A percentile compares a stretch with the other conserved stretches of the same genome.
Evolutionary conservation across 2,888 invertebrate genomes (phyloP).

Genomic region (Coleophora flavipennella): DNA sequence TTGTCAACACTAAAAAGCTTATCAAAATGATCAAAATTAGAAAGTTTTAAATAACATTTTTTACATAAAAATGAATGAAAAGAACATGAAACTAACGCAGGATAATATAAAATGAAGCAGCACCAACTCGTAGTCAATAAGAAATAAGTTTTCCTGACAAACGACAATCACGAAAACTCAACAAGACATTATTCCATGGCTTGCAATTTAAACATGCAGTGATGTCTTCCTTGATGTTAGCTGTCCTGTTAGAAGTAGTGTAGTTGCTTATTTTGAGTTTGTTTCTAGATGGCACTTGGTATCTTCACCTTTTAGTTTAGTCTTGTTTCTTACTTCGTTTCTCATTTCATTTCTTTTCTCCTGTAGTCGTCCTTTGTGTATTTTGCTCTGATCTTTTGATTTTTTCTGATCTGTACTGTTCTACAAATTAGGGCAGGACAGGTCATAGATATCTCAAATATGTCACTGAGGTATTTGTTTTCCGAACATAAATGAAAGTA

Average conservation of each 20-base stretch:
- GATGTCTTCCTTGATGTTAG: conserved; percentile 41
- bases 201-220: background rate
- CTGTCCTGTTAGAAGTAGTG: conserved; percentile 58
- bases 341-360: conserved; percentile 41
- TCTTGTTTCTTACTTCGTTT: conserved; percentile 43
- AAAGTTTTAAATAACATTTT: no score
- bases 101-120: conserved; percentile 2
- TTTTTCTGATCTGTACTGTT: conserved; percentile 4
- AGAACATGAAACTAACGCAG: no score
- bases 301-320: conserved; percentile 59
- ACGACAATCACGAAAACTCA: conserved; percentile 3
- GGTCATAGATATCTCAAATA: no score
- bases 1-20: no score
- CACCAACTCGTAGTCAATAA: conserved; percentile 6
- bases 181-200: conserved; percentile 4
- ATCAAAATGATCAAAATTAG: no score
- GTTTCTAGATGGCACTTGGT: conserved; percentile 67
- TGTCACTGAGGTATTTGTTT: no score
- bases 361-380: conserved; percentile 52
- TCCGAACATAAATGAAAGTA: no score
- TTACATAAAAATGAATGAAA: no score
- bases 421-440: background rate
- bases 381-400: conserved; percentile 17
- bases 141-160: background rate
- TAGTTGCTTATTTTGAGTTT: conserved; percentile 59